Evolutionary conservation across 2,888 invertebrate genomes (phyloP), one percentile per base, ranked within the genome.

Genomic region (Eupsilia transversa): DNA sequence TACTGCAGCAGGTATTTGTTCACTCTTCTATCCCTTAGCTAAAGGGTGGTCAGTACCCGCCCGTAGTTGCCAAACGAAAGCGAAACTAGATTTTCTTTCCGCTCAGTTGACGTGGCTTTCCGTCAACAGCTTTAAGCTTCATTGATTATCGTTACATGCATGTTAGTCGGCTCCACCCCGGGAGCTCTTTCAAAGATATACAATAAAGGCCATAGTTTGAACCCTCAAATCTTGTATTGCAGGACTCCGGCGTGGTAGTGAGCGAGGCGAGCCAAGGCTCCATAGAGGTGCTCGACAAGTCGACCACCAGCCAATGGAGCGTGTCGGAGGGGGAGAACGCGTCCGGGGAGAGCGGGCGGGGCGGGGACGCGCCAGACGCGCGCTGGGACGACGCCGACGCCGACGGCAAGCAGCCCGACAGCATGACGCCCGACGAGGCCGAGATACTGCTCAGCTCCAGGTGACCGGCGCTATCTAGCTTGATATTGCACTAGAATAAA

Each of bases 401-500:
- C 73, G 93, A 91, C 89, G 87, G 87, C 89, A 95, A 95, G 87
- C 96, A 96, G 91, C 96, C 93, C 86, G 97, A 92, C 94, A 97
- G 93, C 92, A 97, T 91, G 98, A 98, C 98, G 85, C 98, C 98
- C 71, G 98, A 98, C 90, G 99, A 99, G 94, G 98, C 98, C 23
- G 98, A 98, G 93, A 97, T 98, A 95, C 96, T 99, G 91, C 97
- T 99, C 89, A 98, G 98, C 94, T 97, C 98, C 89, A 98, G 98
- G 98, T 98, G 94, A 86, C 23, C 54, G 10, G 9, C 33, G 12
- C 12, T 0, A 12, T 14, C 12, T 33, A 35, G 33, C 65, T 57
- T 33, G 3, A 61, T 63, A 20, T 33, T 74, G 54, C 71, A 84
- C 33, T 59, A 41, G 12, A 56, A 65, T 12, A 56, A 35, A n/a